Evolutionary conservation across 2,797 vertebrate genomes (phyloP), one percentile per base, ranked within the genome.

Genomic region (Paedocypris micromegethes): DNA sequence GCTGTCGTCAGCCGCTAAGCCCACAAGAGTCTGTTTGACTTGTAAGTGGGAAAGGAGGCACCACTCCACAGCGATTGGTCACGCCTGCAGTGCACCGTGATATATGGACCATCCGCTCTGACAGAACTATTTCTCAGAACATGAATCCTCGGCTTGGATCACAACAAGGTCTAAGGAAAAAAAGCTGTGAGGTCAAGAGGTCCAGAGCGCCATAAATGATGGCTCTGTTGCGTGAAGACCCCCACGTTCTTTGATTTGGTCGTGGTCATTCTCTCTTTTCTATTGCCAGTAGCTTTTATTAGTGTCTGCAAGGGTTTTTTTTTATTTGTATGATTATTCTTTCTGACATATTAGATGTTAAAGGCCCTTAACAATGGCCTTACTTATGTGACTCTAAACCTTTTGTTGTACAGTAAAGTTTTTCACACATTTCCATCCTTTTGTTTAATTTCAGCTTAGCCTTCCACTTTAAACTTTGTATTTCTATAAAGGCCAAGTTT

Each of bases 91-190:
- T 48, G 49, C 5, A 59, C 48, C 53, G 49, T 51, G 9, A 45
- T 58, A 72, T 41, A n/a, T 53, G 47, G 7, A 44, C 8, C 9
- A 6, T 64, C 4, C 47, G 45, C 47, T 45, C 57, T 58, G 60
- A 37, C 37, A 51, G 58, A 70, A 58, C 54, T 64, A 58, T 70
- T 68, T 78, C 58, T 69, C 72, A 74, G 66, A 37, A 73, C 72
- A 68, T 72, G 39, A 72, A 73, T 75, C 60, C 49, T 61, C 3
- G 44, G n/a, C 38, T 50, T 6, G 64, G 50, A 72, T 56, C 67
- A 63, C 23, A 5, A 41, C 57, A 5, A 45, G 58, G 41, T 68
- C 58, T 68, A 42, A 71, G 37, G 61, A 7, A 70, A 8, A 8
- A 9, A 47, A 6, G 49, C 3, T 61, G n/a, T 38, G 51, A 61